phyloP scores from a whole-genome alignment of 2,797 vertebrate species.

The Poecilia gillii region DNA sequence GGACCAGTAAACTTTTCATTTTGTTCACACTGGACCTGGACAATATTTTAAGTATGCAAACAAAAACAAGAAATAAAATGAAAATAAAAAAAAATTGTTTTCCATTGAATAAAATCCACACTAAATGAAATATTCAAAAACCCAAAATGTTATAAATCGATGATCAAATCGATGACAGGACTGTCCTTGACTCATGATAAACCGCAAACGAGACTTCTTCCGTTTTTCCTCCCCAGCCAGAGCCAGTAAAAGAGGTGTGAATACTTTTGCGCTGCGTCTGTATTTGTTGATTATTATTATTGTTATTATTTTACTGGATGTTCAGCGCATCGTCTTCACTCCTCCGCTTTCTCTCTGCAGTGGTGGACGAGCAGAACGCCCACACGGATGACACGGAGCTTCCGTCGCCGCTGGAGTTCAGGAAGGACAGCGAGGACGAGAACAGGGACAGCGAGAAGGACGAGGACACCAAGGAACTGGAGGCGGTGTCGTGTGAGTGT shows the following conservation, averaged over 20 bases:
- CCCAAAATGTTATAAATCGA: too few relatives aligned
- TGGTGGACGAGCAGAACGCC: constrained; percentile 92
- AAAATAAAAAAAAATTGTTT: too few relatives aligned
- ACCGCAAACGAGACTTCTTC: background rate
- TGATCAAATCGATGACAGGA: too few relatives aligned
- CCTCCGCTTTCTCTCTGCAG: constrained; percentile 62
- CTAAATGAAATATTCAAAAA: too few relatives aligned
- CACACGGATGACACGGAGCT: constrained; percentile 86
- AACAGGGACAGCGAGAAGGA: constrained; percentile 91
- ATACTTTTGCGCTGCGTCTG: background rate
- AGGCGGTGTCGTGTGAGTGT: constrained; percentile 82
- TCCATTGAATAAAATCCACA: too few relatives aligned
- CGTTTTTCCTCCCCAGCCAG: too few relatives aligned
- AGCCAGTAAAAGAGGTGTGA: background rate
- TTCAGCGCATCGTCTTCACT: background rate
- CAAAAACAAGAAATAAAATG: too few relatives aligned
- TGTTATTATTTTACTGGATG: too few relatives aligned
- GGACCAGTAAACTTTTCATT: too few relatives aligned
- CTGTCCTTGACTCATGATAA: background rate
- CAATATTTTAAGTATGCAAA: too few relatives aligned
- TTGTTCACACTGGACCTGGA: too few relatives aligned
- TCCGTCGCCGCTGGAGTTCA: constrained; percentile 84
- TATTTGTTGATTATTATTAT: background rate
- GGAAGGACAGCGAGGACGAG: constrained; percentile 88
- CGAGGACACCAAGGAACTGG: constrained; percentile 90